These are phyloP conservation scores for Alcis repandata DNA, from an alignment of 2,888 invertebrate species.

Conservation along the genomic window DNA sequence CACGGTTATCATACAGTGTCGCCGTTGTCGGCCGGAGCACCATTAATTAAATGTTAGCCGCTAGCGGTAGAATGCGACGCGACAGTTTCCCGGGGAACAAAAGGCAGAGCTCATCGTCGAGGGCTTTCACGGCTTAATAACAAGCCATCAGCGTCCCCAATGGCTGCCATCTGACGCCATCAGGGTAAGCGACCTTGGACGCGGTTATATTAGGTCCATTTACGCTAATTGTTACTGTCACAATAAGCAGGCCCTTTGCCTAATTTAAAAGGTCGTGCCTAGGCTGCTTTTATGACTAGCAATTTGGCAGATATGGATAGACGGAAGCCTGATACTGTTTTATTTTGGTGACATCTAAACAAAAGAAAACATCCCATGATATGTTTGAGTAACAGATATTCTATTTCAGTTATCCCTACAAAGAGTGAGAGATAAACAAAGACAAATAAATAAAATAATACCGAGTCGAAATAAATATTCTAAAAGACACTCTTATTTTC, in stretches of 20 bases:
- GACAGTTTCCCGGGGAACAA: constrained; percentile 60
- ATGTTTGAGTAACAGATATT: constrained; percentile 18
- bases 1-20: constrained; percentile 39
- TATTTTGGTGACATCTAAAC: constrained; percentile 2
- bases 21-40: constrained; percentile 31
- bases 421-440: too few relatives aligned
- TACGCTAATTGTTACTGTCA: constrained; percentile 63
- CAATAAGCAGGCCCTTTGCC: constrained; percentile 45
- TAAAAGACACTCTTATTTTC: constrained; percentile 1
- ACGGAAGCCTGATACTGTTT: not conserved
- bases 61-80: constrained; percentile 26
- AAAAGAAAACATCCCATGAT: constrained; percentile 16
- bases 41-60: constrained; percentile 56
- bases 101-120: constrained; percentile 51
- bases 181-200: constrained; percentile 54
- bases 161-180: constrained; percentile 55
- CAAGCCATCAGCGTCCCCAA: constrained; percentile 55
- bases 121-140: constrained; percentile 62
- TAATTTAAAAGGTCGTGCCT: constrained; percentile 32
- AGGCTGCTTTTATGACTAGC: constrained; percentile 21
- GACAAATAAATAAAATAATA: too few relatives aligned
- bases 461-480: constrained; percentile 9
- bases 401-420: constrained; percentile 11
- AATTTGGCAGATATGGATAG: constrained; percentile 9
- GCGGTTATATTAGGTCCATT: constrained; percentile 61